Conservation (phyloP, 2,888 invertebrate genomes). For the Drosophila sordidapex region DNA sequence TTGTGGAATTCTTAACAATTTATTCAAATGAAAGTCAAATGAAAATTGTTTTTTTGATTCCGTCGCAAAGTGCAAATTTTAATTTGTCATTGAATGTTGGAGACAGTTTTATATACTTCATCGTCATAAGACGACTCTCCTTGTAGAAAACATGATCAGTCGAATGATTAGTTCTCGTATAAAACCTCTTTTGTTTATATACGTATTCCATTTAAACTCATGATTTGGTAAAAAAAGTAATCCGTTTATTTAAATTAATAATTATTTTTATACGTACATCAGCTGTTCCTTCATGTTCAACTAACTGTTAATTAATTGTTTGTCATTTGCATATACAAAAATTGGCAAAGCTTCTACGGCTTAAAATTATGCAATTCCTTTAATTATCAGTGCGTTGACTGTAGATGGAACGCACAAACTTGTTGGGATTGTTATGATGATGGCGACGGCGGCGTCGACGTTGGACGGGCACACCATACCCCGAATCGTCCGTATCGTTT, state of each 20-base stretch:
- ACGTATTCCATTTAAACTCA: neutral
- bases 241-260: neutral
- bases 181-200: neutral
- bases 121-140: neutral
- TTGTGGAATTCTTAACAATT: neutral
- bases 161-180: neutral
- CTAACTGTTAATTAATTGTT: neutral
- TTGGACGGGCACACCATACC: slow-evolving; percentile 43
- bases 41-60: neutral
- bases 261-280: neutral
- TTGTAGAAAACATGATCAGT: neutral
- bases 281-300: neutral
- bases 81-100: neutral
- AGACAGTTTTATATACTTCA: neutral
- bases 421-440: slow-evolving; percentile 30
- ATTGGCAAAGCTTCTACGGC: neutral
- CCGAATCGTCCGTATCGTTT: slow-evolving; percentile 18
- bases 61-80: neutral
- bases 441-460: slow-evolving; percentile 49
- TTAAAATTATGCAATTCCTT: neutral
- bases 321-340: neutral
- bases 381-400: slow-evolving; percentile 56
- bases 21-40: neutral
- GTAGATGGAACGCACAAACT: slow-evolving; percentile 71
- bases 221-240: neutral